Percentiles rank a stretch among this genome's conserved stretches.
These are phyloP conservation scores for Epizoanthus illoricatus DNA, from an alignment of 92 coral and sea anemone species.

Conservation along the genomic window DNA sequence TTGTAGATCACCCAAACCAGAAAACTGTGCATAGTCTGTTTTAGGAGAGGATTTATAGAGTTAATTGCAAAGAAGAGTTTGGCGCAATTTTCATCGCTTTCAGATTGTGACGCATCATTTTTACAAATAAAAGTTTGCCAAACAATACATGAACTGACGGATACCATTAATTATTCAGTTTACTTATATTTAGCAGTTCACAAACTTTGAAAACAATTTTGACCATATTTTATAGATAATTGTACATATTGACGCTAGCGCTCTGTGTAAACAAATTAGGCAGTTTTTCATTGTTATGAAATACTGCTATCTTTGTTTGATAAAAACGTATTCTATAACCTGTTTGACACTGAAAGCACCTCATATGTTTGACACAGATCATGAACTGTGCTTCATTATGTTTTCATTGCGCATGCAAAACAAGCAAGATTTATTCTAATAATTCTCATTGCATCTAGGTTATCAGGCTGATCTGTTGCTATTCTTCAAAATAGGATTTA, in stretches of 20 bases:
- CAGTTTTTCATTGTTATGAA: not conserved
- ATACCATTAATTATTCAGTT: conserved; percentile 28
- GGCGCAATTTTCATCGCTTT: not conserved
- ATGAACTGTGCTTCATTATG: not conserved
- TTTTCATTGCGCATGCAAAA: not conserved
- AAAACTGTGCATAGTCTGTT: not conserved
- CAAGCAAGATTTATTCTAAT: not conserved
- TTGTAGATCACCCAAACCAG: not conserved
- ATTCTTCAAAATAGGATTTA: not conserved
- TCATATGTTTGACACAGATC: too few species aligned
- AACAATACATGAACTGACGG: not conserved
- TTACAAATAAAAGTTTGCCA: not conserved
- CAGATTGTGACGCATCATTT: not conserved
- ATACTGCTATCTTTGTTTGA: not conserved
- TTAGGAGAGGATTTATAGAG: not conserved
- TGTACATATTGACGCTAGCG: not conserved
- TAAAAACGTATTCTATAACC: not conserved
- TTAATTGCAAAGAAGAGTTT: not conserved
- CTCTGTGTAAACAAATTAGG: not conserved
- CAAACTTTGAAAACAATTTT: conserved; percentile 16
- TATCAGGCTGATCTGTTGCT: not conserved
- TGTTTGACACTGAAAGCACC: too few species aligned
- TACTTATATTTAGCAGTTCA: conserved; percentile 13
- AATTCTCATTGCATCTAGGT: not conserved
- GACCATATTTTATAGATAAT: not conserved